A percentile compares a stretch with the other conserved stretches of the same genome.
Evolutionary conservation across 2,888 invertebrate species (phyloP).

Genomic region (Ophioninae sp.): DNA sequence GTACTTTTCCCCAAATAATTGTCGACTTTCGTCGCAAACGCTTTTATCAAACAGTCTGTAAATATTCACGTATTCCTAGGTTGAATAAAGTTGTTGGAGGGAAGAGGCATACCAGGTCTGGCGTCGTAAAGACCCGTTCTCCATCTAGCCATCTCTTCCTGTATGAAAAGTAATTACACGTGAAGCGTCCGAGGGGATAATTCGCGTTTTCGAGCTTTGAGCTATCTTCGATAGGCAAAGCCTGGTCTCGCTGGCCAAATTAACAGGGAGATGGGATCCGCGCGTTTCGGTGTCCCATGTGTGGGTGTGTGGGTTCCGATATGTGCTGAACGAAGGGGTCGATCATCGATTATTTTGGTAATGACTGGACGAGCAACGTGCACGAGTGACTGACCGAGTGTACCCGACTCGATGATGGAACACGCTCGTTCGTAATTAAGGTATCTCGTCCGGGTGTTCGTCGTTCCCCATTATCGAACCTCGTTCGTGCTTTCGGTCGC

Average conservation of each 20-base stretch:
- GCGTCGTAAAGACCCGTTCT: not conserved
- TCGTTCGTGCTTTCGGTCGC: conserved; percentile 36
- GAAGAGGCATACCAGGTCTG: not conserved
- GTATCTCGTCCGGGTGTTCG: conserved; percentile 64
- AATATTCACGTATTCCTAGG: conserved; percentile 8
- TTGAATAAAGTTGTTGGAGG: conserved; percentile 12
- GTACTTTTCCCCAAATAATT: too few species aligned
- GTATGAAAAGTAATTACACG: conserved; percentile 61
- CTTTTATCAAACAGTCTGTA: not conserved
- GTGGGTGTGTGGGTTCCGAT: conserved; percentile 15
- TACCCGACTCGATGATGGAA: conserved; percentile 65
- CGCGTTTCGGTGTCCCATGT: conserved; percentile 7
- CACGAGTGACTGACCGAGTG: conserved; percentile 55
- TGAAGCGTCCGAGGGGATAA: conserved; percentile 54
- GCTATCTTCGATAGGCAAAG: conserved; percentile 60
- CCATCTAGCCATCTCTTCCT: conserved; percentile 4
- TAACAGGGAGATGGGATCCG: conserved; percentile 58
- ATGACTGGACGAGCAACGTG: conserved; percentile 54
- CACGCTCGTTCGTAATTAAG: conserved; percentile 66
- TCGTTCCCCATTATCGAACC: conserved; percentile 49
- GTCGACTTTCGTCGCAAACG: too few species aligned
- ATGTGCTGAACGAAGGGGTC: conserved; percentile 52
- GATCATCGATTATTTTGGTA: conserved; percentile 66
- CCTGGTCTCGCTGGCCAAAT: conserved; percentile 53
- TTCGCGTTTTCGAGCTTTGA: conserved; percentile 59